Conservation (phyloP, 2,797 vertebrate species). For the Chelmon rostratus region DNA sequence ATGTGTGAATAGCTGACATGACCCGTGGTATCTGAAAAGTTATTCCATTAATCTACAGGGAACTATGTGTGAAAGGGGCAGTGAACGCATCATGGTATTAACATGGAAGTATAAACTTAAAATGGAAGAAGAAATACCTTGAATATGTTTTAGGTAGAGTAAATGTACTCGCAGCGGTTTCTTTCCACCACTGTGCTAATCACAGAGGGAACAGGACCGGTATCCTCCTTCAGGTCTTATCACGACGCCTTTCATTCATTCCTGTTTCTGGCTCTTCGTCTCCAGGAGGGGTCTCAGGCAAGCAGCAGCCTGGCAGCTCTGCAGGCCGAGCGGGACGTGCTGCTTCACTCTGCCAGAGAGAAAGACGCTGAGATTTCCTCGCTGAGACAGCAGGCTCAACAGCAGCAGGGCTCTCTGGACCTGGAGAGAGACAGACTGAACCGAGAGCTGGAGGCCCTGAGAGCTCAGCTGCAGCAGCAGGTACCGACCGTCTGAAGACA, state of each 20-base stretch:
- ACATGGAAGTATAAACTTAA: too few relatives aligned
- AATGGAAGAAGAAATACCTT: too few relatives aligned
- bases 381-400: conserved; percentile 82
- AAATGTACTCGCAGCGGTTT: too few relatives aligned
- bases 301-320: conserved; percentile 80
- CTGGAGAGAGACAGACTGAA: conserved; percentile 77
- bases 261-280: background rate
- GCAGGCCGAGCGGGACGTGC: conserved; percentile 82
- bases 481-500: conserved; percentile 35
- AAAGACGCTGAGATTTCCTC: conserved; percentile 79
- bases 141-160: too few relatives aligned
- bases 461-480: conserved; percentile 82
- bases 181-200: too few relatives aligned
- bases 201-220: too few relatives aligned
- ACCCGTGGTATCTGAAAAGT: too few relatives aligned
- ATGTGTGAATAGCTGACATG: too few relatives aligned
- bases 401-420: conserved; percentile 77
- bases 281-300: conserved; percentile 78
- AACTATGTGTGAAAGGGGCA: background rate
- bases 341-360: conserved; percentile 75
- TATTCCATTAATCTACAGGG: too few relatives aligned
- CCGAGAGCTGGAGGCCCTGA: conserved; percentile 76
- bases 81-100: too few relatives aligned
- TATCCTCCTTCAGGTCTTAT: too few relatives aligned
- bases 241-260: background rate